Percentiles rank a stretch among this genome's conserved stretches.
phyloP scores from a whole-genome alignment of 2,888 invertebrate genomes.

The Mechanitis messenoides region DNA sequence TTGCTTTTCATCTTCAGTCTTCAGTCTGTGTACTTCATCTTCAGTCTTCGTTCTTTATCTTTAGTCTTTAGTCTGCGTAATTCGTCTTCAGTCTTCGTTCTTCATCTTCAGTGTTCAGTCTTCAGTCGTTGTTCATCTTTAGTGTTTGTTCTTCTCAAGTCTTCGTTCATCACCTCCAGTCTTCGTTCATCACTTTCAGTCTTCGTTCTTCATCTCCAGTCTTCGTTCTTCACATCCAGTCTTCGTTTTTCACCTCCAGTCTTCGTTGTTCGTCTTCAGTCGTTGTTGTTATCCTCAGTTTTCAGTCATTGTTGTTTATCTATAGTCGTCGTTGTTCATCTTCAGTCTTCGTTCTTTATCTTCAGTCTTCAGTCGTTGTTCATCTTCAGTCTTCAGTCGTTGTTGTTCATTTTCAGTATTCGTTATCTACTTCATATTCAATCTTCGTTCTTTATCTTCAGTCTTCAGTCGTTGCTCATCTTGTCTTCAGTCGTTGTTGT shows the following conservation, averaged over 20 bases:
- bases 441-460: background rate
- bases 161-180: constrained; percentile 12
- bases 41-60: background rate
- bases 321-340: background rate
- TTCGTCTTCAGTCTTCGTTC: constrained; percentile 13
- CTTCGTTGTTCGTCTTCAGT: background rate
- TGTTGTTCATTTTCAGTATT: background rate
- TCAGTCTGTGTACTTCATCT: background rate
- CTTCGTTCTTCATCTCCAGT: constrained; percentile 3
- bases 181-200: constrained; percentile 5
- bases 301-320: background rate
- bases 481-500: background rate
- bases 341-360: background rate
- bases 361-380: background rate
- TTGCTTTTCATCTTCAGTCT: background rate
- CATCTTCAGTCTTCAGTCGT: background rate
- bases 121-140: background rate
- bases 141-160: background rate
- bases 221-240: background rate
- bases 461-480: background rate
- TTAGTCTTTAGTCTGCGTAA: background rate
- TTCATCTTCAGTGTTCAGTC: constrained; percentile 5
- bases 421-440: background rate
- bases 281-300: constrained; percentile 10
- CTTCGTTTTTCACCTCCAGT: background rate